Evolutionary conservation across 1,140 invertebrate species (phyloP).

Genomic region (Apis mellifera): Amel_HAv3.1 CM009931.2:22560001-22560500

Average conservation of each 20-base stretch:
- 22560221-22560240: conserved; percentile 68
- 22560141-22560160: conserved; percentile 62
- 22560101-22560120: conserved; percentile 20
- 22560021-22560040: not conserved
- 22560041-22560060: not conserved
- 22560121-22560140: not conserved
- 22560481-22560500: not conserved
- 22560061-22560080: not conserved
- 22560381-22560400: conserved; percentile 18
- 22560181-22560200: conserved; percentile 59
- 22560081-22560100: conserved; percentile 6
- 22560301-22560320: conserved; percentile 26
- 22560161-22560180: conserved; percentile 55
- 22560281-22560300: conserved; percentile 49
- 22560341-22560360: conserved; percentile 64
- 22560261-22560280: conserved; percentile 54
- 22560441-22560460: conserved; percentile 54
- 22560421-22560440: conserved; percentile 67
- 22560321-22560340: conserved; percentile 61
- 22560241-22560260: conserved; percentile 38
- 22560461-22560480: conserved; percentile 5
- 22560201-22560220: conserved; percentile 43
- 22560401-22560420: conserved; percentile 66
- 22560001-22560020: not conserved
- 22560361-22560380: conserved; percentile 42